These are phyloP conservation scores for Neodontobutis hainanensis DNA, from an alignment of 2,113 vertebrate genomes.

Conservation along the genomic window DNA sequence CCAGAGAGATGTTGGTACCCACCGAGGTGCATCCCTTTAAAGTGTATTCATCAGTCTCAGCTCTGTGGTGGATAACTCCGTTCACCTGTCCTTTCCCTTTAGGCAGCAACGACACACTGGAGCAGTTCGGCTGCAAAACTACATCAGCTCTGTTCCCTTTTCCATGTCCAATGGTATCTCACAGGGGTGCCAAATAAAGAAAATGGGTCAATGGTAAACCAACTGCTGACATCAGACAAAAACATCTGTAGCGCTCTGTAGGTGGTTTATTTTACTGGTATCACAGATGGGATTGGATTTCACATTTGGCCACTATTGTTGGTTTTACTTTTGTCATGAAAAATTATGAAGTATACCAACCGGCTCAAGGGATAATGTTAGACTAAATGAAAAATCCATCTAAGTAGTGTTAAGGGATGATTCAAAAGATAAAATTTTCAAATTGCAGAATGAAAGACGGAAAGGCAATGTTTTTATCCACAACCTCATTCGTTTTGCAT, in stretches of 20 bases:
- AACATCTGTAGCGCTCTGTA: slow-evolving; percentile 13
- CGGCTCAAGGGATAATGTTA: too few species aligned
- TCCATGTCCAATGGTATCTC: background rate
- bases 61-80: background rate
- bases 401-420: background rate
- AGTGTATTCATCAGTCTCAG: background rate
- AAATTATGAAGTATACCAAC: background rate
- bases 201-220: slow-evolving; percentile 25
- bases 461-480: background rate
- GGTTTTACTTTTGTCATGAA: background rate
- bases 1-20: background rate
- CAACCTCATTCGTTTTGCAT: slow-evolving; percentile 3
- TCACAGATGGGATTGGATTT: background rate
- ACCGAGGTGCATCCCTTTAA: background rate
- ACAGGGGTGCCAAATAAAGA: background rate
- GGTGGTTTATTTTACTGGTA: background rate
- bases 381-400: too few species aligned
- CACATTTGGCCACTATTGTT: background rate
- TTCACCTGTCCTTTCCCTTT: background rate
- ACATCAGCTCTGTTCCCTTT: background rate
- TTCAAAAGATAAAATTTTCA: background rate
- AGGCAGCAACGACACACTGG: background rate
- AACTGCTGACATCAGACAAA: slow-evolving; percentile 6
- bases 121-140: background rate
- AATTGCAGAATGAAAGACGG: background rate